Evolutionary conservation across 2,888 invertebrate species (phyloP), one percentile per base, ranked within the genome.

Genomic region (Hirtodrosophila cameraria): DNA sequence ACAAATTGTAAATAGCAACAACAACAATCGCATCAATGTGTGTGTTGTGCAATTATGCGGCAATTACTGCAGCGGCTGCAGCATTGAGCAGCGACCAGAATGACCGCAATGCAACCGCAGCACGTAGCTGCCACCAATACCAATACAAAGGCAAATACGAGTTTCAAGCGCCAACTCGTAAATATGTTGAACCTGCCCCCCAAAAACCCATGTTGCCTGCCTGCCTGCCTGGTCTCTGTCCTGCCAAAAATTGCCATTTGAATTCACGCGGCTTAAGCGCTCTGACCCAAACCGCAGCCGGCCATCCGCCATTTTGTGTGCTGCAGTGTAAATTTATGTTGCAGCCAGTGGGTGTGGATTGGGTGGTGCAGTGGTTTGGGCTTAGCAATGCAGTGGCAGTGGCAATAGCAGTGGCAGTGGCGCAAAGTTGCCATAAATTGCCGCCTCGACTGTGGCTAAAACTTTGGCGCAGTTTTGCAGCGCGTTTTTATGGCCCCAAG

Each of bases 381-480:
- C 39, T 50, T 57, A 52, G 31, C 60, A 23, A 31, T 59, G 86
- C 67, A 55, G 58, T 53, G 46, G 49, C 46, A 16, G 23, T 23
- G 6, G 23, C 23, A 4, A 2, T 18, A 16, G 64, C 55, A 25
- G 27, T 38, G 58, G 35, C 45, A 13, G 36, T 46, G 62, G 72
- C 71, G 81, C 77, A 84, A 88, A 81, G 83, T 88, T 83, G 88
- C 87, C 88, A 87, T 87, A 87, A 87, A 87, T 87, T 88, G 77
- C 82, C 60, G 86, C 49, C 70, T 61, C 70, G 60, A 70, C 66
- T 55, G 65, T 15, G 70, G 80, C 72, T 79, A 80, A 78, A 83
- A 80, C 66, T 79, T 65, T 80, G 69, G 42, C 57, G 73, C 83
- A 68, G 55, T 60, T 68, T 70, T 67, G 13, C 61, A 45, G 42